Percentiles rank a stretch among this genome's conserved stretches.
Conservation (phyloP, 2,888 invertebrate genomes). For the Napeogenes sylphis region DNA sequence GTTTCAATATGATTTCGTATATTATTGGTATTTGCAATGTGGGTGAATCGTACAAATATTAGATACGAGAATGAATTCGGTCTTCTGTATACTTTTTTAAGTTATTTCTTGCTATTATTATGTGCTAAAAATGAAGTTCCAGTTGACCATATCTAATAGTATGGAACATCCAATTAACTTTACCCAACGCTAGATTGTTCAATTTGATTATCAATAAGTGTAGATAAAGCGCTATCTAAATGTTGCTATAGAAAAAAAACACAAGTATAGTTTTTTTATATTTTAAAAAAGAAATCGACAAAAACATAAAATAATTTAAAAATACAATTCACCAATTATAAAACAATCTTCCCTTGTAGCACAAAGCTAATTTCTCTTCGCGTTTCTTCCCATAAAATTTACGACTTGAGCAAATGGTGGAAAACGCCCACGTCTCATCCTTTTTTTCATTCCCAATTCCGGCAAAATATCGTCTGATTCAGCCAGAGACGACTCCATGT, state of each 20-base stretch:
- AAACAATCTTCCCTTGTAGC: slow-evolving; percentile 16
- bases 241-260: background rate
- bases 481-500: slow-evolving; percentile 52
- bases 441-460: slow-evolving; percentile 53
- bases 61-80: no score
- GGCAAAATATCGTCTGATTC: slow-evolving; percentile 59
- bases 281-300: slow-evolving; percentile 4
- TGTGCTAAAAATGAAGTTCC: no score
- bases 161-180: no score
- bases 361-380: slow-evolving; percentile 50
- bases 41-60: no score
- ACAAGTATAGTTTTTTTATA: background rate
- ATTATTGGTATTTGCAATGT: no score
- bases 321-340: slow-evolving; percentile 34
- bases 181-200: no score
- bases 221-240: no score
- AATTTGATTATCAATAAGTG: no score
- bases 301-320: slow-evolving; percentile 12
- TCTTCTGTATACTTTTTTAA: no score
- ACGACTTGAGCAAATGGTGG: slow-evolving; percentile 63
- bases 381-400: slow-evolving; percentile 65
- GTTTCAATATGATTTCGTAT: no score
- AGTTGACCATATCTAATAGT: no score
- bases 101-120: no score
- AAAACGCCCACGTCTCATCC: slow-evolving; percentile 54